Percentiles rank a stretch among this genome's conserved stretches.
phyloP scores from a whole-genome alignment of 1,140 invertebrate species.

The Coenobita brevimanus region DNA sequence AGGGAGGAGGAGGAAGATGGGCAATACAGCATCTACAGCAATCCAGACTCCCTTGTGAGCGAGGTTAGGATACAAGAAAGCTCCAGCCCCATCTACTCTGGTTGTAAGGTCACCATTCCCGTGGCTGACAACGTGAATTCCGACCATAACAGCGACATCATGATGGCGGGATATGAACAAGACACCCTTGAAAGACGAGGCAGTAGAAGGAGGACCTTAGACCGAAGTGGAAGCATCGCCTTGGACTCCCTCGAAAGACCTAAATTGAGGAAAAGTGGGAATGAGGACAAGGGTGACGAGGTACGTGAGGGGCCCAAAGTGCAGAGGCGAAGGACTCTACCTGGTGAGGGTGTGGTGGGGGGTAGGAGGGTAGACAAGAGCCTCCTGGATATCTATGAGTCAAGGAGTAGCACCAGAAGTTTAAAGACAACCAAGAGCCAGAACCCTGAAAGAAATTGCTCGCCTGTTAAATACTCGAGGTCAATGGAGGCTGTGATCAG shows the following conservation, averaged over 20 bases:
- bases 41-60: conserved; percentile 46
- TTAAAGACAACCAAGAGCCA: conserved; percentile 8
- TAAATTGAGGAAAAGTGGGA: conserved; percentile 37
- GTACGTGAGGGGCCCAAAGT: not conserved
- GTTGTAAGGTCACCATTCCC: conserved; percentile 83
- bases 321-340: conserved; percentile 32
- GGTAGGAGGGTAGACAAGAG: conserved; percentile 28
- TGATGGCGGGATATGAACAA: conserved; percentile 86
- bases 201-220: not conserved
- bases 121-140: conserved; percentile 83
- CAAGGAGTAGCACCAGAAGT: conserved; percentile 50
- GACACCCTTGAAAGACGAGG: conserved; percentile 81
- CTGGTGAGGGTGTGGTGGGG: not conserved
- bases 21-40: conserved; percentile 79
- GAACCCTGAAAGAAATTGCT: conserved; percentile 5
- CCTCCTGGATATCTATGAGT: conserved; percentile 58
- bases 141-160: conserved; percentile 80
- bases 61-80: conserved; percentile 79
- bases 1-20: conserved; percentile 83
- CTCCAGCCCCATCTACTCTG: conserved; percentile 49
- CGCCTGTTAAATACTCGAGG: conserved; percentile 15
- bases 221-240: conserved; percentile 41
- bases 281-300: conserved; percentile 2
- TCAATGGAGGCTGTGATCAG: not conserved
- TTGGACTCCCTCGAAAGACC: conserved; percentile 52